Conservation (phyloP, 2,797 vertebrate genomes). For the Mus minutoides region DNA sequence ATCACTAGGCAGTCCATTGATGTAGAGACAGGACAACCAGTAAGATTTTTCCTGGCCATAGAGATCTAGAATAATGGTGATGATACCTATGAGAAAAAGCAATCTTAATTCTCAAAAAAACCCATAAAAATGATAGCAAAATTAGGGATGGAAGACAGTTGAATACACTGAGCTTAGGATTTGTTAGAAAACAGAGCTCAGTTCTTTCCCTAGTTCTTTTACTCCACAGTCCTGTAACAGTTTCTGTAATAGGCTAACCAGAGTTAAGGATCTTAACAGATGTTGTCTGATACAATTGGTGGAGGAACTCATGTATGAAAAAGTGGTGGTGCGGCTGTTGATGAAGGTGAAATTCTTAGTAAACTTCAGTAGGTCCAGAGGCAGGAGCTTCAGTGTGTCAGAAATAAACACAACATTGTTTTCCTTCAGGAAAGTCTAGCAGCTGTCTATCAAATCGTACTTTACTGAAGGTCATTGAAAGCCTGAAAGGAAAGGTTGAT, state of each 20-base stretch:
- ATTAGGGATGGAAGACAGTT: background rate
- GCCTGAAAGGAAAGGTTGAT: background rate
- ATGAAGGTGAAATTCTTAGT: background rate
- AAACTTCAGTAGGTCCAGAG: background rate
- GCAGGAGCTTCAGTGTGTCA: background rate
- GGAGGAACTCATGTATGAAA: background rate
- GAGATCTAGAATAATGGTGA: constrained; percentile 36
- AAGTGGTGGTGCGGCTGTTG: background rate
- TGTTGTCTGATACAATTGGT: background rate
- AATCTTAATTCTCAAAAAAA: constrained; percentile 68
- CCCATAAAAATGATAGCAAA: background rate
- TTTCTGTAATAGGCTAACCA: background rate
- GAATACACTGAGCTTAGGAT: background rate
- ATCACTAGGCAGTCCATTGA: constrained; percentile 55
- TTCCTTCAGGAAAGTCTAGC: background rate
- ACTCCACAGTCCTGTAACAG: background rate
- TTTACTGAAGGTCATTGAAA: background rate
- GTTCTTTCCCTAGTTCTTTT: background rate
- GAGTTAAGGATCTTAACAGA: background rate
- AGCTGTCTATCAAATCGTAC: background rate
- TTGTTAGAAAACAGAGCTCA: background rate
- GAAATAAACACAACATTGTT: no score
- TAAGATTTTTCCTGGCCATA: constrained; percentile 24
- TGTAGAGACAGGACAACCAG: constrained; percentile 63
- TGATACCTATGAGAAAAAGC: constrained; percentile 56